Base-by-base conservation (phyloP, 2,113 vertebrate genomes). In the Passerina amoena region DNA sequence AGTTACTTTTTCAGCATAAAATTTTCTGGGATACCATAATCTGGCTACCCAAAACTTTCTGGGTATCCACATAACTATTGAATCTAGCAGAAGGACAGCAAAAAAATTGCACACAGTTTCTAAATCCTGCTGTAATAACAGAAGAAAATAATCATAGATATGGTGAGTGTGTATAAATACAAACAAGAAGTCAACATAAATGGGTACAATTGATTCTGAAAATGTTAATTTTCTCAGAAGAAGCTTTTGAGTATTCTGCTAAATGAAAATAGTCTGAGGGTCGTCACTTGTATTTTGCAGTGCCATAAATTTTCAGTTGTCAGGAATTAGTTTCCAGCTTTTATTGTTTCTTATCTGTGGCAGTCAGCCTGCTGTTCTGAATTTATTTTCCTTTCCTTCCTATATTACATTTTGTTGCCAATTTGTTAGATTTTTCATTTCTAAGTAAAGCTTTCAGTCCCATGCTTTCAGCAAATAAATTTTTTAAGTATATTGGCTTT, bases 371-470 rank as follows among this genome's bases (percentile, higher is more conserved):
- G 65, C 69, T 90, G 63, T 56, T 90, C 69, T 87, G 56, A 84
- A 86, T 92, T 96, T 92, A 84, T 79, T 82, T 89, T 73, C 87
- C 79, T 93, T 88, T 94, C 40, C 91, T 91, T 87, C 51, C 78
- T 64, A 38, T 89, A 64, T 86, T 87, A 78, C 7, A 65, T 90
- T 95, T 93, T 91, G 72, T 69, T 91, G 93, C 56, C 92, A 89
- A 25, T 79, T 90, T 69, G 51, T 83, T 89, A 65, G 51, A 78
- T 85, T 95, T 96, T 84, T 97, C 80, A 96, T 90, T 96, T 96
- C 86, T 73, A 78, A 84, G 59, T 80, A 96, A 92, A 94, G 75
- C 82, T 92, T 94, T 93, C 76, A 75, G 65, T 82, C 61, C 54
- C 15, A 44, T 92, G 76, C 80, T 95, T 94, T 88, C 83, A 95